Evolutionary conservation across 2,797 vertebrate species (phyloP).

Genomic region (Fistularia commersonii): DNA sequence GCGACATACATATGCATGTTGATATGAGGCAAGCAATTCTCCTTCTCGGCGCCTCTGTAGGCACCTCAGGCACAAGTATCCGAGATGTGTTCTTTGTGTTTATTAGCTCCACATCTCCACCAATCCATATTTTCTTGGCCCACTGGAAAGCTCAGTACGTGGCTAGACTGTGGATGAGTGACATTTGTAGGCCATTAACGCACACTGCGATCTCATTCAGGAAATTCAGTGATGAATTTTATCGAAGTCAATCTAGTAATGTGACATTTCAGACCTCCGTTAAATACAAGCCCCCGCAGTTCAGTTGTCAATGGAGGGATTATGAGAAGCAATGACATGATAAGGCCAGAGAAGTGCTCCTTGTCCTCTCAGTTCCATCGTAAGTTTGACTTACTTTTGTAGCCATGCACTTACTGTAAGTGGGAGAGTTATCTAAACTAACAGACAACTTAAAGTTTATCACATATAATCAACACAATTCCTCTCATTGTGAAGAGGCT

Average conservation of each 20-base stretch:
- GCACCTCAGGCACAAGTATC: constrained; percentile 29
- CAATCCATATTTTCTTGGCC: constrained; percentile 20
- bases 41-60: constrained; percentile 3
- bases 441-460: no score
- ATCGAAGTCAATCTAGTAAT: constrained; percentile 43
- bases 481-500: no score
- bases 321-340: no score
- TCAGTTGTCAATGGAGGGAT: no score
- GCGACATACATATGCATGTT: no score
- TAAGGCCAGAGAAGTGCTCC: no score
- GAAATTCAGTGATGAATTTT: constrained; percentile 41
- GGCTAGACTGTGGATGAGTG: constrained; percentile 39
- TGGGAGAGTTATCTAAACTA: no score
- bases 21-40: no score
- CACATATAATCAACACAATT: no score
- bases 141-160: constrained; percentile 17
- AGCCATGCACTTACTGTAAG: no score
- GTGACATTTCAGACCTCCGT: constrained; percentile 55
- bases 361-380: no score
- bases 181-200: constrained; percentile 65
- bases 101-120: constrained; percentile 21
- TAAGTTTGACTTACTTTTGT: no score
- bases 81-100: constrained; percentile 27
- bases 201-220: constrained; percentile 8
- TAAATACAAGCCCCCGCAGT: constrained; percentile 35